These are phyloP conservation scores for Ornithoptera alexandrae DNA, from an alignment of 2,888 invertebrate genomes.

Conservation along the genomic window DNA sequence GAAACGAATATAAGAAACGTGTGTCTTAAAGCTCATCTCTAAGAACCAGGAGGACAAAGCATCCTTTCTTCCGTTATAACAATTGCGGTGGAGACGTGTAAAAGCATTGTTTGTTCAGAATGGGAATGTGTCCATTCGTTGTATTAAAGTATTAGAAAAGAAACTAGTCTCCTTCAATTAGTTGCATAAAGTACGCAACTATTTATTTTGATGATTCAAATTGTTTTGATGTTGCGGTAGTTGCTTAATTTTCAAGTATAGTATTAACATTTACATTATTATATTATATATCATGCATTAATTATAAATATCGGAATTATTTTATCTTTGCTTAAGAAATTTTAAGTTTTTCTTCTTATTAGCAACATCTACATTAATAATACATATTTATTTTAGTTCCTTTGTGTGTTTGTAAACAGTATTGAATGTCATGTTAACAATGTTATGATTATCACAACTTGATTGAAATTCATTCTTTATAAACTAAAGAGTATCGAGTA, in stretches of 20 bases:
- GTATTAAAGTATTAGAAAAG: conserved; percentile 43
- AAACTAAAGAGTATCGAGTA: too few relatives aligned
- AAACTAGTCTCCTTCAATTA: conserved; percentile 31
- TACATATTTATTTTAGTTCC: too few relatives aligned
- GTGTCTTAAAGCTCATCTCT: conserved; percentile 48
- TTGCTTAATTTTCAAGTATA: background rate
- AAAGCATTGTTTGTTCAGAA: conserved; percentile 57
- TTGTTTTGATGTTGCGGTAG: background rate
- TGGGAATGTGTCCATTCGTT: conserved; percentile 42
- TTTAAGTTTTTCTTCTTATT: too few relatives aligned
- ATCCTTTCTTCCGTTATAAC: conserved; percentile 56
- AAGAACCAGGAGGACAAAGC: conserved; percentile 55
- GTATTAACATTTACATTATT: too few relatives aligned
- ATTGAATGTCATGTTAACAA: too few relatives aligned
- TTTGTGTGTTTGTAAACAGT: too few relatives aligned
- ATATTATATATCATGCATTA: too few relatives aligned
- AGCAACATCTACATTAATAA: too few relatives aligned
- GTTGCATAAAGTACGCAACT: conserved; percentile 8
- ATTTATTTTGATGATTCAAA: background rate
- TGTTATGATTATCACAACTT: too few relatives aligned
- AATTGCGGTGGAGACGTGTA: conserved; percentile 60
- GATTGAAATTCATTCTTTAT: too few relatives aligned
- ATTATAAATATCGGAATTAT: too few relatives aligned
- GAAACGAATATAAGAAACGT: conserved; percentile 1
- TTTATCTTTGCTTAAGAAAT: too few relatives aligned